A percentile compares a stretch with the other conserved stretches of the same genome.
These are phyloP conservation scores for Paracyclopina nana DNA, from an alignment of 1,140 invertebrate genomes.

Conservation along the genomic window DNA sequence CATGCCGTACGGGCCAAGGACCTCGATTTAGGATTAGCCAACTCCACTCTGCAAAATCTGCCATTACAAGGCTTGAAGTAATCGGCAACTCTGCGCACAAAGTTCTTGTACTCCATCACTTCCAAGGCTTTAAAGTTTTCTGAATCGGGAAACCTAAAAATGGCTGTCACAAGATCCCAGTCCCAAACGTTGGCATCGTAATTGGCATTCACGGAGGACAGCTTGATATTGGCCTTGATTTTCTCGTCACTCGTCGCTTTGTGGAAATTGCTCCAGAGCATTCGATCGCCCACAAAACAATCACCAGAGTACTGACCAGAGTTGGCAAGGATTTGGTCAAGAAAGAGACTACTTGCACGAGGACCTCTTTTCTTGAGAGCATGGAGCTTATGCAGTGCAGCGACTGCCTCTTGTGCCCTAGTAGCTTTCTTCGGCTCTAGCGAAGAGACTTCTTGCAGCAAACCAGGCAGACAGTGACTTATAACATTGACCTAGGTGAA, in stretches of 20 bases:
- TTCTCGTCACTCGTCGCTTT: not conserved
- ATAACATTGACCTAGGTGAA: slow-evolving; percentile 56
- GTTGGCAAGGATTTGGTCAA: slow-evolving; percentile 49
- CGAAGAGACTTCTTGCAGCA: slow-evolving; percentile 38
- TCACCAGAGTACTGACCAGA: slow-evolving; percentile 23
- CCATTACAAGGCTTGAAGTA: slow-evolving; percentile 68
- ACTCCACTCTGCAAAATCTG: slow-evolving; percentile 47
- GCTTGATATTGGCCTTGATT: not conserved
- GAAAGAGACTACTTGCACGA: slow-evolving; percentile 53
- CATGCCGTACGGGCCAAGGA: slow-evolving; percentile 48
- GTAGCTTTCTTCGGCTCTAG: slow-evolving; percentile 1
- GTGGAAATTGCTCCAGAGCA: no score
- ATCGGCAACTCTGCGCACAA: slow-evolving; percentile 55
- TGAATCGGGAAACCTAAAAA: slow-evolving; percentile 37
- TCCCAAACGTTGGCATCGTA: slow-evolving; percentile 41
- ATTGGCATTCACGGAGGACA: not conserved
- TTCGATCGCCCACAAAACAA: slow-evolving; percentile 26
- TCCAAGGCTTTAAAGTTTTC: not conserved
- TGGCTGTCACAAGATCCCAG: slow-evolving; percentile 54
- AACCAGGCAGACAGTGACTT: slow-evolving; percentile 53
- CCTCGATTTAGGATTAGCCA: slow-evolving; percentile 35
- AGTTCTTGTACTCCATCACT: slow-evolving; percentile 37
- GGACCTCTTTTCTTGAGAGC: slow-evolving; percentile 50
- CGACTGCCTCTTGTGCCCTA: slow-evolving; percentile 51
- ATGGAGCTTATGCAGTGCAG: slow-evolving; percentile 51